Evolutionary conservation across 2,888 invertebrate species (phyloP).

Genomic region (Magallana nippona): DNA sequence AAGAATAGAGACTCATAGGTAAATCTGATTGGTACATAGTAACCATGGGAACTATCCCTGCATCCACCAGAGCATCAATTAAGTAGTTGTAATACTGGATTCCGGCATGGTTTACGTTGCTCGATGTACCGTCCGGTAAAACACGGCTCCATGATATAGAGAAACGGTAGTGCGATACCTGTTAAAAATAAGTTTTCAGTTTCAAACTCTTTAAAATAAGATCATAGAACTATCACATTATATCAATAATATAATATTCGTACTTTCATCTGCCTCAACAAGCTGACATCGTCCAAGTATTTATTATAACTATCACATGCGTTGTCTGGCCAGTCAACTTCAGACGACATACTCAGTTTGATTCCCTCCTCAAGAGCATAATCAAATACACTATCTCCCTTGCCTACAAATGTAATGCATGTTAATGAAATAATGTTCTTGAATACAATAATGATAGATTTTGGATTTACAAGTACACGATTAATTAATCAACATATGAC

Average conservation of each 20-base stretch:
- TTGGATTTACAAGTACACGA: too few relatives aligned
- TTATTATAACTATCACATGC: constrained; percentile 85
- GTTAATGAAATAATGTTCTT: too few relatives aligned
- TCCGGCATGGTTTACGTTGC: constrained; percentile 84
- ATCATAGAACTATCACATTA: too few relatives aligned
- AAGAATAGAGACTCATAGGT: constrained; percentile 76
- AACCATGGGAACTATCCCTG: constrained; percentile 83
- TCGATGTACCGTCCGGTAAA: constrained; percentile 82
- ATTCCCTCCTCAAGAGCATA: constrained; percentile 79
- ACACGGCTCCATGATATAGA: constrained; percentile 87
- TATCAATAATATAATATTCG: neutral
- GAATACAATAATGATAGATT: too few relatives aligned
- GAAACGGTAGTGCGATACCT: constrained; percentile 77
- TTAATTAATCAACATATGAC: too few relatives aligned
- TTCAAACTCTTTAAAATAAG: too few relatives aligned
- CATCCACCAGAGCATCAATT: constrained; percentile 85
- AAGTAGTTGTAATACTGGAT: constrained; percentile 88
- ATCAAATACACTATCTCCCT: constrained; percentile 81
- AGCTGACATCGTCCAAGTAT: constrained; percentile 83
- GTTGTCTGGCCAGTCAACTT: constrained; percentile 84
- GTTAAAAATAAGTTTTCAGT: too few relatives aligned
- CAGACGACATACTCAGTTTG: constrained; percentile 84
- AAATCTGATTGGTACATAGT: constrained; percentile 82
- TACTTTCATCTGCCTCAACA: constrained; percentile 82
- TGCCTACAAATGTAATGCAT: too few relatives aligned